phyloP scores from a whole-genome alignment of 2,888 invertebrate genomes.

The Catocala fraxini region DNA sequence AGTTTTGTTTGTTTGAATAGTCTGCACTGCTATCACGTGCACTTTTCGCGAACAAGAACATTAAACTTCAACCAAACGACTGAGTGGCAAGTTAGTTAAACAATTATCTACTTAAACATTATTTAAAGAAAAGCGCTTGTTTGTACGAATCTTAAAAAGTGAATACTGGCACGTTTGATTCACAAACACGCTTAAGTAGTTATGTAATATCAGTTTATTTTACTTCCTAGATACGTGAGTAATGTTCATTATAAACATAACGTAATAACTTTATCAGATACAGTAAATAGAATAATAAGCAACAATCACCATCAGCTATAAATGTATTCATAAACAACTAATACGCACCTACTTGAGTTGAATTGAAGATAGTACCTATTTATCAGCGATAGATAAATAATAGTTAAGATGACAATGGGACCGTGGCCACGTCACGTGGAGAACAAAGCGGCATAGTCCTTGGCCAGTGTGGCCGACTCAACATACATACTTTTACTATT shows the following conservation, averaged over 20 bases:
- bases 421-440: constrained; percentile 50
- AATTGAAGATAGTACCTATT: constrained; percentile 41
- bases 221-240: constrained; percentile 18
- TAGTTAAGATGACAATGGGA: constrained; percentile 52
- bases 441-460: constrained; percentile 76
- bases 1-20: no score
- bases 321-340: constrained; percentile 33
- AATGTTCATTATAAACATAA: constrained; percentile 1
- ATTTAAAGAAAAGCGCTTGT: constrained; percentile 21
- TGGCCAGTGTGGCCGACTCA: constrained; percentile 69
- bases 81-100: constrained; percentile 40
- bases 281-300: constrained; percentile 25
- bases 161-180: constrained; percentile 15
- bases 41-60: constrained; percentile 28
- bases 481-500: constrained; percentile 75
- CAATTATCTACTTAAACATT: constrained; percentile 32
- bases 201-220: constrained; percentile 20
- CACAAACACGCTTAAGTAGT: constrained; percentile 4
- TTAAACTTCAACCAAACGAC: constrained; percentile 41
- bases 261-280: constrained; percentile 17
- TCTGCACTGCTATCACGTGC: constrained; percentile 5
- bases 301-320: constrained; percentile 25
- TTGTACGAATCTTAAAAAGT: constrained; percentile 16
- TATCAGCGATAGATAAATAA: constrained; percentile 44
- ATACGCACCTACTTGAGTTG: constrained; percentile 34